phyloP scores from a whole-genome alignment of 2,888 invertebrate genomes.

The Napeogenes sylphis region DNA sequence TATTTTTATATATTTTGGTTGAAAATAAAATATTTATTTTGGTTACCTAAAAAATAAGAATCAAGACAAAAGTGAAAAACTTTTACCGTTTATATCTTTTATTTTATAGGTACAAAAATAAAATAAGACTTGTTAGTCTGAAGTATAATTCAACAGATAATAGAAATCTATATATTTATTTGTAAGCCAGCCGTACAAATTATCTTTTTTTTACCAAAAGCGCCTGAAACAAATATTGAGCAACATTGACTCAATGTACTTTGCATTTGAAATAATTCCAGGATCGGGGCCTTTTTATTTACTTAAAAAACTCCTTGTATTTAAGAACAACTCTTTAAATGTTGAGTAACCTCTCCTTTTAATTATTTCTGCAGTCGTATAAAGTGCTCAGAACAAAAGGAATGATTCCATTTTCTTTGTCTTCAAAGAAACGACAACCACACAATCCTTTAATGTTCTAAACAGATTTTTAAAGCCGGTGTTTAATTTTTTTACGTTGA shows the following conservation, averaged over 20 bases:
- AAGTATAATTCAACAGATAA: too few relatives aligned
- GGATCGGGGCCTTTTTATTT: slow-evolving; percentile 1
- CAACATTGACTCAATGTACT: slow-evolving; percentile 8
- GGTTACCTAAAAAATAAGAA: not conserved
- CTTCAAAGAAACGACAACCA: slow-evolving; percentile 34
- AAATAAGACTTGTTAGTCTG: too few relatives aligned
- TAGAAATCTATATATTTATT: too few relatives aligned
- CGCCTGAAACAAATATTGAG: slow-evolving; percentile 12
- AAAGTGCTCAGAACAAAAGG: slow-evolving; percentile 27
- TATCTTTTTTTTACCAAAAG: not conserved
- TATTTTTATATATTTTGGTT: too few relatives aligned
- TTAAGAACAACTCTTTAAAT: too few relatives aligned
- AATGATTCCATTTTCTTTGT: slow-evolving; percentile 39
- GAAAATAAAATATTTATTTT: too few relatives aligned
- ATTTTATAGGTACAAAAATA: too few relatives aligned
- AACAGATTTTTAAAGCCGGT: slow-evolving; percentile 33
- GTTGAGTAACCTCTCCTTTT: too few relatives aligned
- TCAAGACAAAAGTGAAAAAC: not conserved
- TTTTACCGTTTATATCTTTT: too few relatives aligned
- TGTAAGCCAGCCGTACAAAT: too few relatives aligned
- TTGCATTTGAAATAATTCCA: slow-evolving; percentile 16
- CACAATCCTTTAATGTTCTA: slow-evolving; percentile 33
- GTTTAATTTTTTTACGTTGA: slow-evolving; percentile 7
- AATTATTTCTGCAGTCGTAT: slow-evolving; percentile 15
- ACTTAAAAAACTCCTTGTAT: too few relatives aligned